A percentile compares a stretch with the other conserved stretches of the same genome.
phyloP scores from a whole-genome alignment of 2,797 vertebrate species.

The Ctenosaura bakeri region DNA sequence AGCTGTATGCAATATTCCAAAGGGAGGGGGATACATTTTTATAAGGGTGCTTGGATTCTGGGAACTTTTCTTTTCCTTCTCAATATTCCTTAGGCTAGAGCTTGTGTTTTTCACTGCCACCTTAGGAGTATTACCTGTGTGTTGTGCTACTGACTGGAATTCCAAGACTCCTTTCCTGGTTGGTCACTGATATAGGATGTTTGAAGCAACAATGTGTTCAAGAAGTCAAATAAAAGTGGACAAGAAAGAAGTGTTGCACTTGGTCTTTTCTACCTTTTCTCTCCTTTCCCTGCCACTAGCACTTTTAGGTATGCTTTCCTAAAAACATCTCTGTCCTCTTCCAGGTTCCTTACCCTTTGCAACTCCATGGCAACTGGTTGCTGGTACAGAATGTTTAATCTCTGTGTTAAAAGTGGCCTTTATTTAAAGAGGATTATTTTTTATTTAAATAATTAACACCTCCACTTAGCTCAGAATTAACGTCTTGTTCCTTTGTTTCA shows the following conservation, averaged over 20 bases:
- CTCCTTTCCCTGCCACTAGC: no score
- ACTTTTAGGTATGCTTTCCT: neutral
- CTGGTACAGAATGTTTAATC: slow-evolving; percentile 55
- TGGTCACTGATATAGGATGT: neutral
- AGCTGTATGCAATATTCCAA: no score
- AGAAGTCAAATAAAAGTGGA: neutral
- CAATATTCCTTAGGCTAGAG: neutral
- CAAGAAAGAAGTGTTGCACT: neutral
- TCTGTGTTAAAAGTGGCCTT: slow-evolving; percentile 67
- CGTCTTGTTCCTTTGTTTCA: slow-evolving; percentile 59
- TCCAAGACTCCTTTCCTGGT: neutral
- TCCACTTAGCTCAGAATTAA: slow-evolving; percentile 71
- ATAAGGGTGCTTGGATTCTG: neutral
- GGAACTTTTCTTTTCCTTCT: neutral
- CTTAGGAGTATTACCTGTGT: neutral
- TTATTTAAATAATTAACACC: slow-evolving; percentile 75
- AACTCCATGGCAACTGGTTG: neutral
- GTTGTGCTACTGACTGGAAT: neutral
- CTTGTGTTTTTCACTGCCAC: neutral
- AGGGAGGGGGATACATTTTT: neutral
- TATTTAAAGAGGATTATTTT: slow-evolving; percentile 74
- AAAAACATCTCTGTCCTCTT: neutral
- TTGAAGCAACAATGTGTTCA: neutral
- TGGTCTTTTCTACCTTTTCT: neutral
- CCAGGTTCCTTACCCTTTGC: no score